Conservation (phyloP, 2,113 vertebrate genomes). For the Stigmatopora nigra region DNA sequence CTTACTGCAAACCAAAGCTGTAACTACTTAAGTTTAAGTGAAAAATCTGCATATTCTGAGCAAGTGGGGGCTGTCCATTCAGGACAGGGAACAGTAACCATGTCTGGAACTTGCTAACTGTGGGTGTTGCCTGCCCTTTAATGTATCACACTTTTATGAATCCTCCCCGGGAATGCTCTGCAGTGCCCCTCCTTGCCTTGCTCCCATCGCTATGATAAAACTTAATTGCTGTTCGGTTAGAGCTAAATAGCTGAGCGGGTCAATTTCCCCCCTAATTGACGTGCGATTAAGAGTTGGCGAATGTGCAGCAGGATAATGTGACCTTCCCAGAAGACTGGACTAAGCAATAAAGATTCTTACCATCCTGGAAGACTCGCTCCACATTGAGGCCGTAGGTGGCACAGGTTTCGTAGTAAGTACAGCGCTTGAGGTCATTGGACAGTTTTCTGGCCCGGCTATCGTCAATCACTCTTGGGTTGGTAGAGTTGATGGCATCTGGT, state of each 20-base stretch:
- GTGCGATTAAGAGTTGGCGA: constrained; percentile 54
- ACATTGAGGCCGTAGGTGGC: constrained; percentile 96
- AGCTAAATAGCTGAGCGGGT: constrained; percentile 49
- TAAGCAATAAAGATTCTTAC: constrained; percentile 57
- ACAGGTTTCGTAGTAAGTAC: constrained; percentile 97
- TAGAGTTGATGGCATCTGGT: constrained; percentile 89
- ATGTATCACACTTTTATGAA: constrained; percentile 35
- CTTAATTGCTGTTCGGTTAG: constrained; percentile 47
- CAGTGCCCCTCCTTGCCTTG: constrained; percentile 2
- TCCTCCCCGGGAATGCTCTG: constrained; percentile 14
- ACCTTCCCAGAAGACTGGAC: constrained; percentile 59
- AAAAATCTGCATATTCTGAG: neutral
- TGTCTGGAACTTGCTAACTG: constrained; percentile 18
- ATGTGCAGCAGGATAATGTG: constrained; percentile 38
- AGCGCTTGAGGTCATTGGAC: constrained; percentile 91
- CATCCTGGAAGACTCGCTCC: constrained; percentile 96
- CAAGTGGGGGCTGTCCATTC: neutral
- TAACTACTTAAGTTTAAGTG: neutral
- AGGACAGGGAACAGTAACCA: neutral
- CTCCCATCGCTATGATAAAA: constrained; percentile 43
- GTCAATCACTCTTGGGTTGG: constrained; percentile 89
- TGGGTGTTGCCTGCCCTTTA: constrained; percentile 19
- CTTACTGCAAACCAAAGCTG: too few relatives aligned
- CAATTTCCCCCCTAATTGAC: constrained; percentile 63
- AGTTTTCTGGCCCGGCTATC: constrained; percentile 84